Conservation (phyloP, 2,113 vertebrate genomes). For the Dipodomys spectabilis region DNA sequence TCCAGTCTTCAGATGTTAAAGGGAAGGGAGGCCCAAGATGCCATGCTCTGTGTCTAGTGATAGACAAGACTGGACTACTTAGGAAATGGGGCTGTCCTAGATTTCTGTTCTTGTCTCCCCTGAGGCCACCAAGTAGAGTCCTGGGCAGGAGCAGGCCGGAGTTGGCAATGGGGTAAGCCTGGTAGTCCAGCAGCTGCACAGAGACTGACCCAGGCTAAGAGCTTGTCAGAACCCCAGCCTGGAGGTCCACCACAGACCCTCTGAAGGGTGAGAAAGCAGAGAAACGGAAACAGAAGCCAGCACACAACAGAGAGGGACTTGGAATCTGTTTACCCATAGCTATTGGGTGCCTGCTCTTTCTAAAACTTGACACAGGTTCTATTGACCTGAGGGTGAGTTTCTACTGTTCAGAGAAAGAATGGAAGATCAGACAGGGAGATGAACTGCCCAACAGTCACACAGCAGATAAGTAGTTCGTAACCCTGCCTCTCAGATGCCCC, state of each 20-base stretch:
- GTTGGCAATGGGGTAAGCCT: not conserved
- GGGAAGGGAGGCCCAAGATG: no score
- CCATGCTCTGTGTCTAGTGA: no score
- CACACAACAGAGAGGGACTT: not conserved
- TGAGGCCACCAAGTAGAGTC: not conserved
- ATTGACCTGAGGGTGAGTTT: not conserved
- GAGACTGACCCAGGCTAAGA: not conserved
- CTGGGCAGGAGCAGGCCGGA: not conserved
- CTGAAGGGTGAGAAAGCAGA: not conserved
- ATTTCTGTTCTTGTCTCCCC: not conserved
- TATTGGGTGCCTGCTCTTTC: accelerated
- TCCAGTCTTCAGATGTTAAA: not conserved
- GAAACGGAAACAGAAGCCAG: not conserved
- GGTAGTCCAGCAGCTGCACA: not conserved
- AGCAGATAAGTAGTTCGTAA: not conserved
- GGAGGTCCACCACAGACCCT: not conserved
- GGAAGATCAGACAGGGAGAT: not conserved
- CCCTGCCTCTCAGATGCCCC: not conserved
- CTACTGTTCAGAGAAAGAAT: not conserved
- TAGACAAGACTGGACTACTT: not conserved
- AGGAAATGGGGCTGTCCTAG: not conserved
- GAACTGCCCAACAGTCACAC: not conserved
- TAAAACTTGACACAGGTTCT: not conserved
- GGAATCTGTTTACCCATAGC: not conserved
- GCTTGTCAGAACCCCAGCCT: not conserved